phyloP scores from a whole-genome alignment of 2,888 invertebrate genomes.

The Piscicola geometra region DNA sequence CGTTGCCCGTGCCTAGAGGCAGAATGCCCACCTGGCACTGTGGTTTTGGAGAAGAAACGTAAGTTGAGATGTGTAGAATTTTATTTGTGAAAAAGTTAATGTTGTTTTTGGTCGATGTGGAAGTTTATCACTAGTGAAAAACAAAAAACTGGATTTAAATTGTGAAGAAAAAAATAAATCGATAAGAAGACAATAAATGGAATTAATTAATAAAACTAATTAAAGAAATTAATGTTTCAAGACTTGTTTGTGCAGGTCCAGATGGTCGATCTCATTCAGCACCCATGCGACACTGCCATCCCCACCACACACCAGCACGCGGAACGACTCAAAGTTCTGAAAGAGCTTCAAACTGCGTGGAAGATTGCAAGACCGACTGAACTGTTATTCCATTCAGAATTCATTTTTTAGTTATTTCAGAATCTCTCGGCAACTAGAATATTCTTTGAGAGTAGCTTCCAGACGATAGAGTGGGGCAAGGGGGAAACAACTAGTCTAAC shows the following conservation, averaged over 20 bases:
- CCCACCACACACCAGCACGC: slow-evolving; percentile 92
- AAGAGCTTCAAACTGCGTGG: slow-evolving; percentile 72
- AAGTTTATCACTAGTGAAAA: neutral
- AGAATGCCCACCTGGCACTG: slow-evolving; percentile 79
- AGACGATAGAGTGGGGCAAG: too few species aligned
- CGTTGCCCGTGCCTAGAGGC: slow-evolving; percentile 92
- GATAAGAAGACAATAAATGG: too few species aligned
- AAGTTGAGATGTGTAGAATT: neutral
- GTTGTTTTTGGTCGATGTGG: neutral
- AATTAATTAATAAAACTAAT: too few species aligned
- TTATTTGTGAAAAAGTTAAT: neutral
- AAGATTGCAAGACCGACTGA: too few species aligned
- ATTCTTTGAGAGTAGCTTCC: too few species aligned
- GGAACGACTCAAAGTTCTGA: slow-evolving; percentile 88
- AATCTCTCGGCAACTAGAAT: too few species aligned
- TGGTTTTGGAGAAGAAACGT: neutral
- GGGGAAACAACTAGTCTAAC: slow-evolving; percentile 13
- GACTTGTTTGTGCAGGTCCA: slow-evolving; percentile 79
- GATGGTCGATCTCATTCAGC: slow-evolving; percentile 85
- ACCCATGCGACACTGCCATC: slow-evolving; percentile 98
- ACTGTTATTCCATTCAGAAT: too few species aligned
- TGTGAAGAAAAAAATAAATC: too few species aligned
- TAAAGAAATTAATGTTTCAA: too few species aligned
- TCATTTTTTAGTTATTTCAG: too few species aligned
- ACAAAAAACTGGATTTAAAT: too few species aligned